phyloP scores from a whole-genome alignment of 1,140 invertebrate genomes.

The Telenomus remus region DNA sequence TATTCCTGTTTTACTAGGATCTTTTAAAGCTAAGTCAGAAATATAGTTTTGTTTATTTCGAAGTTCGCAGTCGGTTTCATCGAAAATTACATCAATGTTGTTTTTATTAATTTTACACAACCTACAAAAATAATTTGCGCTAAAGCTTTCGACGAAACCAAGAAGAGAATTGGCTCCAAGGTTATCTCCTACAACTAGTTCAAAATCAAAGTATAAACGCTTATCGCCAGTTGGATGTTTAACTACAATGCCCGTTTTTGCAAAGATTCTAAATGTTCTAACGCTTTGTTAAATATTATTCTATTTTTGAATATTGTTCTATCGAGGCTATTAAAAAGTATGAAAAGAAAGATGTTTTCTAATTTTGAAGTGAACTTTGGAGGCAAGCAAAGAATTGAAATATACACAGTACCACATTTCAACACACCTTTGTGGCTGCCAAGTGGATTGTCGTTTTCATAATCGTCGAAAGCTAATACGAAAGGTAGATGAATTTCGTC shows the following conservation, averaged over 20 bases:
- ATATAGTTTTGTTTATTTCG: conserved; percentile 19
- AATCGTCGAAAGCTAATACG: conserved; percentile 19
- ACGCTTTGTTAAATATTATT: conserved; percentile 30
- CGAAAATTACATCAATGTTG: conserved; percentile 12
- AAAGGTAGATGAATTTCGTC: conserved; percentile 10
- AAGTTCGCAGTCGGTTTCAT: conserved; percentile 25
- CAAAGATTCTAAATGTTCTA: conserved; percentile 17
- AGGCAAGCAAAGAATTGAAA: conserved; percentile 26
- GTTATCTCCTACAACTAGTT: conserved; percentile 14
- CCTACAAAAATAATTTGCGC: conserved; percentile 16
- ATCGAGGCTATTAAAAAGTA: conserved; percentile 28
- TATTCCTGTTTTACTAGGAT: conserved; percentile 29
- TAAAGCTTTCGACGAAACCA: conserved; percentile 16
- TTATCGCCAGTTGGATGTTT: background rate
- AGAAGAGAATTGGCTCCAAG: conserved; percentile 18
- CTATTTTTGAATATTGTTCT: conserved; percentile 13
- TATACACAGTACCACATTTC: conserved; percentile 20
- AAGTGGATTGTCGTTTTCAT: conserved; percentile 24
- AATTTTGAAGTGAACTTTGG: conserved; percentile 17
- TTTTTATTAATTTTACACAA: conserved; percentile 12
- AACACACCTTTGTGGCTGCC: conserved; percentile 14
- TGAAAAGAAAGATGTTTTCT: conserved; percentile 28
- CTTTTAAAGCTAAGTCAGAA: background rate
- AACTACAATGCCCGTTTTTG: conserved; percentile 15
- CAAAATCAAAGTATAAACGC: conserved; percentile 16